phyloP scores from a whole-genome alignment of 2,797 vertebrate species.

The Psittacula derbiana region DNA sequence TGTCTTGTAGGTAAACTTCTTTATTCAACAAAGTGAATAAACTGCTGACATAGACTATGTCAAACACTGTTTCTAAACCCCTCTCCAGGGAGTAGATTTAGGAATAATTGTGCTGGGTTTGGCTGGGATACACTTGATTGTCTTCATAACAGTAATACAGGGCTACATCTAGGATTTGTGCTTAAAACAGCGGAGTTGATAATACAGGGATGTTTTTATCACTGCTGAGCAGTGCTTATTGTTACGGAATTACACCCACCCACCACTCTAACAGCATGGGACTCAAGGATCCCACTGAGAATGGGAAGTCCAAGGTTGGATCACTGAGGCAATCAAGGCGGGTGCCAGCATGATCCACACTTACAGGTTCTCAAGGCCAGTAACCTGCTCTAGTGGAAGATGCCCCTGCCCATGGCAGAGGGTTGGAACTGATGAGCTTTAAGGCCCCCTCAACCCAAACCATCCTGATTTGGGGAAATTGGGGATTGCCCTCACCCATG shows the following conservation, averaged over 20 bases:
- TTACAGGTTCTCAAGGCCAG: neutral
- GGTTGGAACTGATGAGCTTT: neutral
- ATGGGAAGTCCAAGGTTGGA: neutral
- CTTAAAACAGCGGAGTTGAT: neutral
- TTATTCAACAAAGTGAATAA: neutral
- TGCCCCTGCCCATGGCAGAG: neutral
- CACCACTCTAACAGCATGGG: neutral
- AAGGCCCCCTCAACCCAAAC: neutral
- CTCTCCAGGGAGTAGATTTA: neutral
- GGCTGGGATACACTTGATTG: neutral
- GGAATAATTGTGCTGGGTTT: neutral
- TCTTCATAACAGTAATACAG: neutral
- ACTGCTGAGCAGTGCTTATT: neutral
- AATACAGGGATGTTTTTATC: neutral
- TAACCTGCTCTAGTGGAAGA: neutral
- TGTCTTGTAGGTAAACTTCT: neutral
- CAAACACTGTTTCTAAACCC: neutral
- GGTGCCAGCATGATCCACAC: neutral
- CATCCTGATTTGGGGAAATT: neutral
- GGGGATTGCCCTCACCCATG: neutral
- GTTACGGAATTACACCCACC: neutral
- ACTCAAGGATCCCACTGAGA: neutral
- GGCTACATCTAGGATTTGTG: neutral
- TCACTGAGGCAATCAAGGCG: neutral
- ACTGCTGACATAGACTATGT: neutral